Evolutionary conservation across 2,888 invertebrate species (phyloP).

Genomic region (Machimus atricapillus): DNA sequence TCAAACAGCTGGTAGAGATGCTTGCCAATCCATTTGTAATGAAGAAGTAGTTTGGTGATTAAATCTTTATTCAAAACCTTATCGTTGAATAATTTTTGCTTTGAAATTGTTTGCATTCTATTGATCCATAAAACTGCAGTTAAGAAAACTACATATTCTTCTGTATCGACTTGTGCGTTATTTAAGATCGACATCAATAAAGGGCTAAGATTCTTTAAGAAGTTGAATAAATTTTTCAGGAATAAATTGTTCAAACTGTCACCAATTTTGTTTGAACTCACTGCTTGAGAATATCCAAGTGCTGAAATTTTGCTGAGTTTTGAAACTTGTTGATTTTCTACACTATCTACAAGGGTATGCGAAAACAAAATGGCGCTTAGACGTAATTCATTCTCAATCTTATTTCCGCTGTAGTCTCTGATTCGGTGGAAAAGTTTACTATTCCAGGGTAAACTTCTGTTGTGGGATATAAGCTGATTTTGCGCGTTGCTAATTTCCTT

Average conservation of each 20-base stretch:
- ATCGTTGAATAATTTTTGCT: slow-evolving; percentile 53
- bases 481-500: slow-evolving; percentile 34
- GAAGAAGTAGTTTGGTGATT: slow-evolving; percentile 70
- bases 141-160: slow-evolving; percentile 51
- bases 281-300: slow-evolving; percentile 58
- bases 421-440: slow-evolving; percentile 56
- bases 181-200: slow-evolving; percentile 50
- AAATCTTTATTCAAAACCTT: slow-evolving; percentile 65
- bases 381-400: slow-evolving; percentile 44
- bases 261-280: slow-evolving; percentile 51
- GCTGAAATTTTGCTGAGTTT: slow-evolving; percentile 53
- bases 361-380: slow-evolving; percentile 54
- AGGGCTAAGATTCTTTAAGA: slow-evolving; percentile 51
- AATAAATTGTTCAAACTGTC: slow-evolving; percentile 57
- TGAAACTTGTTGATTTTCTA: slow-evolving; percentile 48
- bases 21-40: slow-evolving; percentile 79
- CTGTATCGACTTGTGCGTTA: slow-evolving; percentile 50
- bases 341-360: slow-evolving; percentile 50
- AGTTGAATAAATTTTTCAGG: slow-evolving; percentile 52
- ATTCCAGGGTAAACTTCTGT: slow-evolving; percentile 58
- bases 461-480: neutral
- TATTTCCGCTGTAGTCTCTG: slow-evolving; percentile 53
- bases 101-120: slow-evolving; percentile 53
- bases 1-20: slow-evolving; percentile 62
- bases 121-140: slow-evolving; percentile 57